Percentiles rank a stretch among this genome's conserved stretches.
Evolutionary conservation across 1,140 invertebrate species (phyloP).

Genomic region (Ylistrum balloti): DNA sequence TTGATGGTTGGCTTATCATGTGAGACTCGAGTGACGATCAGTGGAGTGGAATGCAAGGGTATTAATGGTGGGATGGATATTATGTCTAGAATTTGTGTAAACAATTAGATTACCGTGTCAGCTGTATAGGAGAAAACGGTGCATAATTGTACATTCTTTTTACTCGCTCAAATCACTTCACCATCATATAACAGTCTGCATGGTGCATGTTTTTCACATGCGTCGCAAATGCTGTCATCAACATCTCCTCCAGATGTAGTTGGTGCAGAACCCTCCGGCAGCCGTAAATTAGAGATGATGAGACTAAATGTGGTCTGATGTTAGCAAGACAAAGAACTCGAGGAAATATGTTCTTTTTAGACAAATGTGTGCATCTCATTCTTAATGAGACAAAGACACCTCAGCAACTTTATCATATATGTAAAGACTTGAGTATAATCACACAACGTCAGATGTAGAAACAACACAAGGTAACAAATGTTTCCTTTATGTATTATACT

Average conservation of each 20-base stretch:
- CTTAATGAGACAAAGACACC: background rate
- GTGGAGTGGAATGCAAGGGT: background rate
- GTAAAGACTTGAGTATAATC: no score
- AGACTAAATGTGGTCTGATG: background rate
- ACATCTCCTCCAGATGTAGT: background rate
- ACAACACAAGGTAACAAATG: background rate
- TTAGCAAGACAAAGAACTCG: background rate
- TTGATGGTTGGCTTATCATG: no score
- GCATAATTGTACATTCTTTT: background rate
- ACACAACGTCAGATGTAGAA: no score
- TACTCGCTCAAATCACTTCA: background rate
- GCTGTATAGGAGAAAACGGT: background rate
- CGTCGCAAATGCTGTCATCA: background rate
- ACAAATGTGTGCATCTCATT: background rate
- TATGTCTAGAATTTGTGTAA: background rate
- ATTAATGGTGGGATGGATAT: background rate
- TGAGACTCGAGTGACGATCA: no score
- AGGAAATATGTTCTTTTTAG: background rate
- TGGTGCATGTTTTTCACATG: background rate
- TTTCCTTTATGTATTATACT: no score
- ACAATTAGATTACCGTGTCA: background rate
- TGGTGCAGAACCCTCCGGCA: background rate
- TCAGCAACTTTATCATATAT: no score
- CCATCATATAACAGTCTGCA: background rate
- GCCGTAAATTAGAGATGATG: slow-evolving; percentile 21